These are phyloP conservation scores for Embidobia sp. DNA, from an alignment of 2,888 invertebrate genomes.

Conservation along the genomic window DNA sequence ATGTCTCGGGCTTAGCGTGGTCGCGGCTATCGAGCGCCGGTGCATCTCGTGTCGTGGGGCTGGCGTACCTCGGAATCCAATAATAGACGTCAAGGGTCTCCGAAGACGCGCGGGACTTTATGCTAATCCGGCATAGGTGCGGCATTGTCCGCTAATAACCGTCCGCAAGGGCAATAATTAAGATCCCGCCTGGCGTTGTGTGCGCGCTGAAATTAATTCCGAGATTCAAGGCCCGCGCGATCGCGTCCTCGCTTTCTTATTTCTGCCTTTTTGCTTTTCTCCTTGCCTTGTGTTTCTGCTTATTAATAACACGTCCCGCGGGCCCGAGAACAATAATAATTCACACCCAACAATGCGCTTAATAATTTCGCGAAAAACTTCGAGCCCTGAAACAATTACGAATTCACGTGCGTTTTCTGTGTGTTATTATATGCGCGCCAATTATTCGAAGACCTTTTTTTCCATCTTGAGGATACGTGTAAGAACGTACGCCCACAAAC, in stretches of 20 bases:
- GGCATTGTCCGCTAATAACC: slow-evolving; percentile 77
- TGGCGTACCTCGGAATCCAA: slow-evolving; percentile 63
- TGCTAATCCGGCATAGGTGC: slow-evolving; percentile 74
- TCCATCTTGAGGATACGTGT: slow-evolving; percentile 40
- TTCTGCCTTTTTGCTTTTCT: slow-evolving; percentile 1
- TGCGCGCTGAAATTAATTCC: slow-evolving; percentile 40
- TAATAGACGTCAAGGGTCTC: slow-evolving; percentile 67
- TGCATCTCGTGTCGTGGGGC: slow-evolving; percentile 64
- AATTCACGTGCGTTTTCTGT: slow-evolving; percentile 18
- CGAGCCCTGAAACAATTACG: slow-evolving; percentile 38
- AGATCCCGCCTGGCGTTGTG: slow-evolving; percentile 32
- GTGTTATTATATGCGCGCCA: slow-evolving; percentile 46
- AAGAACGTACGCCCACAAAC: slow-evolving; percentile 54
- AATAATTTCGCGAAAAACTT: slow-evolving; percentile 26
- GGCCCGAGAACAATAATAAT: slow-evolving; percentile 23
- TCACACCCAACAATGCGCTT: slow-evolving; percentile 46
- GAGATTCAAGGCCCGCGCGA: slow-evolving; percentile 17
- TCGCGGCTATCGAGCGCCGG: slow-evolving; percentile 63
- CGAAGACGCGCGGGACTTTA: slow-evolving; percentile 72
- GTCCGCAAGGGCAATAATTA: slow-evolving; percentile 73
- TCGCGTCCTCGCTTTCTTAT: slow-evolving; percentile 7
- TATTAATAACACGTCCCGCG: slow-evolving; percentile 45
- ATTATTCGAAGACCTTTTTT: slow-evolving; percentile 22
- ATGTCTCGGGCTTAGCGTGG: slow-evolving; percentile 67
- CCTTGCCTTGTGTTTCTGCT: slow-evolving; percentile 5